A percentile compares a stretch with the other conserved stretches of the same genome.
These are phyloP conservation scores for Scatophagus argus DNA, from an alignment of 2,113 vertebrate species.

Conservation along the genomic window DNA sequence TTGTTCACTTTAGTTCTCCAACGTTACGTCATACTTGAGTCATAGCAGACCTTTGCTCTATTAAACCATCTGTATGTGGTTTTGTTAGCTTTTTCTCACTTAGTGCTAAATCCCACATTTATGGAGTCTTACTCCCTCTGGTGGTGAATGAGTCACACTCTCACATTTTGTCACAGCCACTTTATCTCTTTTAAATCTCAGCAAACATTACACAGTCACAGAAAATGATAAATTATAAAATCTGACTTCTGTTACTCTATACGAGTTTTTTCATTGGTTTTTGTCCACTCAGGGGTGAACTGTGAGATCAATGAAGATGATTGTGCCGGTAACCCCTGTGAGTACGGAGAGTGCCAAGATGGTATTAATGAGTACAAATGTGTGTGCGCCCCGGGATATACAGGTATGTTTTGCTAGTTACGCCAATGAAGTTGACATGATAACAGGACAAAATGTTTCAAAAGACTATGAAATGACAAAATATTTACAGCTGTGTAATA, in stretches of 20 bases:
- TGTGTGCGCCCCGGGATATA: constrained; percentile 90
- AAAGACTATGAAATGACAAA: not conserved
- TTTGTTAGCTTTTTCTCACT: constrained; percentile 21
- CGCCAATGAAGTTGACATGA: not conserved
- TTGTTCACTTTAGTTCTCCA: not conserved
- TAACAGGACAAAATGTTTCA: not conserved
- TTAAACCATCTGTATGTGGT: not conserved
- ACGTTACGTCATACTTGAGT: not conserved
- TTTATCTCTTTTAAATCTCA: not conserved
- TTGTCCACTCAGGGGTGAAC: constrained; percentile 85
- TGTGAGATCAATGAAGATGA: constrained; percentile 95
- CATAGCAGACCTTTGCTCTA: not conserved
- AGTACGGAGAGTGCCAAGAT: constrained; percentile 90
- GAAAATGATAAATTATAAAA: not conserved
- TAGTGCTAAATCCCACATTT: not conserved
- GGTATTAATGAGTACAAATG: constrained; percentile 93
- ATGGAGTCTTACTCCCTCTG: constrained; percentile 59
- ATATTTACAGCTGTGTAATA: not conserved
- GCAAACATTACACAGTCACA: not conserved
- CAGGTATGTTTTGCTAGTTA: constrained; percentile 82
- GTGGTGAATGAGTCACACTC: constrained; percentile 42
- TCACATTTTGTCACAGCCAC: constrained; percentile 6
- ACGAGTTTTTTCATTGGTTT: constrained; percentile 16
- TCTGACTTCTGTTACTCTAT: not conserved
- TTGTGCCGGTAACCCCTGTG: constrained; percentile 91